Base-by-base conservation (phyloP, 2,888 invertebrate genomes). In the Stenoptilia bipunctidactyla region DNA sequence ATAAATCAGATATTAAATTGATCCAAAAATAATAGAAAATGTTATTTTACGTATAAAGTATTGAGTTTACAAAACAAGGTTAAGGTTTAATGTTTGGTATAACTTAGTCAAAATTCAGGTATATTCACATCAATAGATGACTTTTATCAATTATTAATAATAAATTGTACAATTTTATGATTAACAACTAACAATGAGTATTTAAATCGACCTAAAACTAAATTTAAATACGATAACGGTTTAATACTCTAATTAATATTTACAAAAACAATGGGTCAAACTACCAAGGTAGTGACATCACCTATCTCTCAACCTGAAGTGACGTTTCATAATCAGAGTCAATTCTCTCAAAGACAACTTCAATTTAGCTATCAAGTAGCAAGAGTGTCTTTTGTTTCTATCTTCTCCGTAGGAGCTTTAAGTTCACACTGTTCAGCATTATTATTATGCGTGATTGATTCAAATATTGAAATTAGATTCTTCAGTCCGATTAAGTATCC, bases 401-500 rank as follows among this genome's bases (percentile, higher is more conserved):
- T 20, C 8, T 20, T 20, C 3, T 72, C 75, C 47, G 75, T 74
- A 60, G 75, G 51, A 34, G 37, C 25, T 41, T 42, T 41, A 14
- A 62, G 53, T 50, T 71, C 76, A 45, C 70, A 67, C 53, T 73
- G 63, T 41, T 79, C 79, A 44, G 71, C 75, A 42, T 82, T 79
- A 50, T 76, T 68, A 40, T 20, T 20, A 8, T 20, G 20, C 8
- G 20, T 20, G 52, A 91, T 85, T 27, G 89, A 87, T 61, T 88
- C 86, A 56, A 97, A 94, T 51, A 96, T 91, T 49, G 91, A 89
- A 54, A 97, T 92, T 48, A 97, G 85, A 80, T 96, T 96, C 62
- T 94, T 92, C 38, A 97, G 87, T 45, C 97, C 97, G 48, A 94
- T 93, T 51, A 97, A 86, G 79, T 97, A 97, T 46, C 97, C 97